These are phyloP conservation scores for Malthinus seriepunctatus DNA, from an alignment of 2,888 invertebrate species.

Conservation along the genomic window DNA sequence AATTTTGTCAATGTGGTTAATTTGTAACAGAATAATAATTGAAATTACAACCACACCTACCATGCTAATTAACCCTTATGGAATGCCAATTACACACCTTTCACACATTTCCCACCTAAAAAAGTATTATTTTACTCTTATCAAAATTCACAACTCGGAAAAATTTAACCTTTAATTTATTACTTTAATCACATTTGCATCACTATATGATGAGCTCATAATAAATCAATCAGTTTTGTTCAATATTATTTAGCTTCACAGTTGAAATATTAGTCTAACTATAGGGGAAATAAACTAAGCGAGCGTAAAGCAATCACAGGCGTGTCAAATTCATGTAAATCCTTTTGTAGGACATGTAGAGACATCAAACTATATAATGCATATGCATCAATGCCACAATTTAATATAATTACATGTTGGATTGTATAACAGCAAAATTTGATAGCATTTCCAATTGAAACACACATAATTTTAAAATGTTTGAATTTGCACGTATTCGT, in stretches of 20 bases:
- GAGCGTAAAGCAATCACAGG: slow-evolving; percentile 20
- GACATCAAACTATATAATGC: slow-evolving; percentile 25
- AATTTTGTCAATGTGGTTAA: too few relatives aligned
- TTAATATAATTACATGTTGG: slow-evolving; percentile 14
- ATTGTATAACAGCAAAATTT: not conserved
- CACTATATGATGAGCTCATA: not conserved
- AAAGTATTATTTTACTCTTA: too few relatives aligned
- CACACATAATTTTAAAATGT: not conserved
- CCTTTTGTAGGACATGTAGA: slow-evolving; percentile 19
- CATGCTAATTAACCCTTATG: too few relatives aligned
- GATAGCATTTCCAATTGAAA: not conserved
- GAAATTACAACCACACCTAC: too few relatives aligned
- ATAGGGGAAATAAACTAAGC: slow-evolving; percentile 12
- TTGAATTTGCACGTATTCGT: not conserved
- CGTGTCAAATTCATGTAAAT: slow-evolving; percentile 29
- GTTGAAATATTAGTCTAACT: slow-evolving; percentile 20
- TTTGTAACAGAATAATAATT: too few relatives aligned
- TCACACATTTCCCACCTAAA: too few relatives aligned
- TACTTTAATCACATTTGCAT: not conserved
- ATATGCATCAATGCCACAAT: slow-evolving; percentile 24
- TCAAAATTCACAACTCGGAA: too few relatives aligned
- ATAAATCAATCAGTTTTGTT: slow-evolving; percentile 1
- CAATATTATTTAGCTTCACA: not conserved
- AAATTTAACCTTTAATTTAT: too few relatives aligned
- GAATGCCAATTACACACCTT: too few relatives aligned